These are phyloP conservation scores for Jacana jacana DNA, from an alignment of 2,113 vertebrate genomes.

Conservation along the genomic window DNA sequence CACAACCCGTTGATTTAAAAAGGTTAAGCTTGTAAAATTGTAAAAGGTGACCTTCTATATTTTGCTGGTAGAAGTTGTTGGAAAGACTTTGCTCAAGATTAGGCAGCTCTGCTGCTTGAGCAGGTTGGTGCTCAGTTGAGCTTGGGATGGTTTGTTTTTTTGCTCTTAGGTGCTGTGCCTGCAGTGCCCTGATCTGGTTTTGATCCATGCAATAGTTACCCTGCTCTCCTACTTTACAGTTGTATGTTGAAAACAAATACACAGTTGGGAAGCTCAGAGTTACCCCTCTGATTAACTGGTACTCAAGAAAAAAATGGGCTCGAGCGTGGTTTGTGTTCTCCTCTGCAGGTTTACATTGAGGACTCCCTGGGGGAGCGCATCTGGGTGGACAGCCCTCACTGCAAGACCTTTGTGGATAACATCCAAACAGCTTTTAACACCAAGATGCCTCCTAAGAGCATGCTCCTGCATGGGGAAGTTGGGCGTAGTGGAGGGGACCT, in stretches of 20 bases:
- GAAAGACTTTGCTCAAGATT: neutral
- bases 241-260: neutral
- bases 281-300: neutral
- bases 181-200: neutral
- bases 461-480: slow-evolving; percentile 89
- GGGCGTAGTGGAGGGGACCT: slow-evolving; percentile 87
- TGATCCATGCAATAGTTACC: neutral
- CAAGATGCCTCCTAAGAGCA: slow-evolving; percentile 94
- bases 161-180: neutral
- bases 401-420: slow-evolving; percentile 96
- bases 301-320: neutral
- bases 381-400: slow-evolving; percentile 98
- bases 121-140: neutral
- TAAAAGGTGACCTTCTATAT: neutral
- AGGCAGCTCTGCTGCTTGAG: neutral
- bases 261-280: neutral
- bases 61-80: neutral
- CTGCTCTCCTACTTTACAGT: neutral
- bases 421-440: slow-evolving; percentile 97
- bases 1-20: neutral
- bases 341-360: slow-evolving; percentile 92
- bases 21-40: neutral
- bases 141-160: neutral
- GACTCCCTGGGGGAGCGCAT: slow-evolving; percentile 96
- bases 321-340: neutral